These are phyloP conservation scores for Amphipoea oculea DNA, from an alignment of 2,888 invertebrate species.

Conservation along the genomic window DNA sequence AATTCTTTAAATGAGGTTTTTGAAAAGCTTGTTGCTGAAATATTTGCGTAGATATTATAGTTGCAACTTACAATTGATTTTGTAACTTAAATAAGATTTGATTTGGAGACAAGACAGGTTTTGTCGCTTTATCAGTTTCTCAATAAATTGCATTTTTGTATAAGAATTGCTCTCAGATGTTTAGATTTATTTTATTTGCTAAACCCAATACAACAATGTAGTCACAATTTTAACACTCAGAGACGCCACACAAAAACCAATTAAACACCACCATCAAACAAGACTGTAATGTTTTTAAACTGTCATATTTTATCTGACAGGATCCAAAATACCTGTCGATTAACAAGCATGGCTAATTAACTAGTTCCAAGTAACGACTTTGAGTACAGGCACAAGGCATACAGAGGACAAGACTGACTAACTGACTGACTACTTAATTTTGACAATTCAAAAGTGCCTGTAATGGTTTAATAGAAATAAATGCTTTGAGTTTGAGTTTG, in stretches of 20 bases:
- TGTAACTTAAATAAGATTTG: constrained; percentile 17
- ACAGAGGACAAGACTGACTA: not conserved
- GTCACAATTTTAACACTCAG: not conserved
- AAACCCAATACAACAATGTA: not conserved
- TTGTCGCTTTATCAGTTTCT: constrained; percentile 6
- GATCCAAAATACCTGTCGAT: not conserved
- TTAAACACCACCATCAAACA: not conserved
- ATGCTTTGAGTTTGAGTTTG: too few relatives aligned
- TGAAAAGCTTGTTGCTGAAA: constrained; percentile 24
- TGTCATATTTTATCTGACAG: not conserved
- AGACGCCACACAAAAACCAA: not conserved
- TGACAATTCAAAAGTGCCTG: too few relatives aligned
- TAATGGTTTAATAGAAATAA: too few relatives aligned
- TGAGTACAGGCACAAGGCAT: not conserved
- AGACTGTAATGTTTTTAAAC: not conserved
- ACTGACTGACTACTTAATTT: too few relatives aligned
- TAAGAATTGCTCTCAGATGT: not conserved
- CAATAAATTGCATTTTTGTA: not conserved
- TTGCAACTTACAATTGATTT: constrained; percentile 22
- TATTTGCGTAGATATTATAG: constrained; percentile 27
- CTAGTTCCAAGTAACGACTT: not conserved
- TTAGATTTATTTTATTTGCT: not conserved
- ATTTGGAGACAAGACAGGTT: not conserved
- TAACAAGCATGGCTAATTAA: not conserved
- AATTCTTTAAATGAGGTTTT: constrained; percentile 39